Percentiles rank a stretch among this genome's conserved stretches.
phyloP scores from a whole-genome alignment of 2,797 vertebrate genomes.

The Enteromius trimaculatus region DNA sequence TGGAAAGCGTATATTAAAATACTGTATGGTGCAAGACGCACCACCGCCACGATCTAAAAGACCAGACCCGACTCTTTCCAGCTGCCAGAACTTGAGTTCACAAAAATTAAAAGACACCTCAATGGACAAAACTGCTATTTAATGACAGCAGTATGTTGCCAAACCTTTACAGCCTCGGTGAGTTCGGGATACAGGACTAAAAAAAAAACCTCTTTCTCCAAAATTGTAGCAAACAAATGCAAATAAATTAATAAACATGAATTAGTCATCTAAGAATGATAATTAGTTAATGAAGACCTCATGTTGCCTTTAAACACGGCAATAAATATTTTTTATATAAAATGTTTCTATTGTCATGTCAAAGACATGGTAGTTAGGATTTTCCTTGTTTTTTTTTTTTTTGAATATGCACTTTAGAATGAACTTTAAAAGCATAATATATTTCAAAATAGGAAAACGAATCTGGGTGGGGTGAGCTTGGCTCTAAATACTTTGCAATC shows the following conservation, averaged over 20 bases:
- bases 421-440: not conserved
- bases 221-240: not conserved
- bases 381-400: not conserved
- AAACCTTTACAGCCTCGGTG: not conserved
- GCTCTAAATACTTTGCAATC: not conserved
- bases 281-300: not conserved
- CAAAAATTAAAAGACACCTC: constrained; percentile 40
- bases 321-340: not conserved
- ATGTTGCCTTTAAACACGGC: not conserved
- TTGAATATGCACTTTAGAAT: not conserved
- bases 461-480: not conserved
- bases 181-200: not conserved
- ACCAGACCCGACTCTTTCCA: constrained; percentile 13
- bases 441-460: not conserved
- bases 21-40: not conserved
- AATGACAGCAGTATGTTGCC: constrained; percentile 62
- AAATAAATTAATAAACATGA: not conserved
- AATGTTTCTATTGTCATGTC: not conserved
- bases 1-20: constrained; percentile 73
- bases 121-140: constrained; percentile 60
- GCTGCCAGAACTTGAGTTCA: constrained; percentile 42
- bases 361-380: not conserved
- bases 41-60: not conserved
- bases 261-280: not conserved
- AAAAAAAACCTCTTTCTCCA: not conserved